phyloP scores from a whole-genome alignment of 2,797 vertebrate species.

The Smutsia temminckii region DNA sequence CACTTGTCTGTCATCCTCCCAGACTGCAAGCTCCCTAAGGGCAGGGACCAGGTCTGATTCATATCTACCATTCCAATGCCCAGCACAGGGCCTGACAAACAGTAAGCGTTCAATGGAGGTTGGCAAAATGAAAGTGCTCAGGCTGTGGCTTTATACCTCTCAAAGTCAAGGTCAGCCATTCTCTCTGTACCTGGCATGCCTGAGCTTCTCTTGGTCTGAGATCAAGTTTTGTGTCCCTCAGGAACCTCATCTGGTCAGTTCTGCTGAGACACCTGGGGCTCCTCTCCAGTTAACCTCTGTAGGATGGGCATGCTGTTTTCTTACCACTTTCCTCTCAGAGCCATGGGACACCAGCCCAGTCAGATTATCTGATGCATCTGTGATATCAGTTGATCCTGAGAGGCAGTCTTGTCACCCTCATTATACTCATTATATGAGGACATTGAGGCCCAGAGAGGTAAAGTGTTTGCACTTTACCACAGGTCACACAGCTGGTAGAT shows the following conservation, averaged over 20 bases:
- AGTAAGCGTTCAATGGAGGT: not conserved
- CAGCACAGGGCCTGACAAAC: not conserved
- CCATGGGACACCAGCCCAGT: not conserved
- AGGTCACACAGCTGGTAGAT: not conserved
- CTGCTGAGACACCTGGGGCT: not conserved
- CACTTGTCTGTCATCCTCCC: not conserved
- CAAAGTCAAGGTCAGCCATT: not conserved
- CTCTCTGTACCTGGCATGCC: not conserved
- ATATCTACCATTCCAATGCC: not conserved
- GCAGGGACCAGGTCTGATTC: not conserved
- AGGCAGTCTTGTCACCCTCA: not conserved
- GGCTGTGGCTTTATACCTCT: not conserved
- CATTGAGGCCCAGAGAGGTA: not conserved
- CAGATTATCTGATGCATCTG: not conserved
- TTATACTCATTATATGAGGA: not conserved
- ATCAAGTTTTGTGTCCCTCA: not conserved
- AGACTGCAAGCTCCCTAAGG: not conserved
- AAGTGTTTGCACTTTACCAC: not conserved
- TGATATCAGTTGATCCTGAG: slow-evolving; percentile 16
- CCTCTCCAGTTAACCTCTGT: not conserved
- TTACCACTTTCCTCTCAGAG: not conserved
- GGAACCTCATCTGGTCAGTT: not conserved
- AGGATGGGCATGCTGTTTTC: not conserved
- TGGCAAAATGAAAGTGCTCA: slow-evolving; percentile 1
- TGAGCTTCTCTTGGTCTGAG: not conserved